phyloP scores from a whole-genome alignment of 37 sponge, comb jelly and placozoan genomes.

The Petrosia ficiformis region DNA sequence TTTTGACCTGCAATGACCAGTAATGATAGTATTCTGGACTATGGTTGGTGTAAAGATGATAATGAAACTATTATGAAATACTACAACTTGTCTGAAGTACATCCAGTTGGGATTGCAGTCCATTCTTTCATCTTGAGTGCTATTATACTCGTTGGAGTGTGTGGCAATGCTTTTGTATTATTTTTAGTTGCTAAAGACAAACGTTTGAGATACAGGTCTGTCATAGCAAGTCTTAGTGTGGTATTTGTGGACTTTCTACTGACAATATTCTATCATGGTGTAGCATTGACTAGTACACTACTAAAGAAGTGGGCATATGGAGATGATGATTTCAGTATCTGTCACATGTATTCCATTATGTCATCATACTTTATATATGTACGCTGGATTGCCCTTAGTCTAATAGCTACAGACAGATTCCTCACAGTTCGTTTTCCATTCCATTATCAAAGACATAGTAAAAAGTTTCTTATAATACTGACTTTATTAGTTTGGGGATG shows the following conservation, averaged over 20 bases:
- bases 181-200: background rate
- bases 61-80: no score
- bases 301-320: background rate
- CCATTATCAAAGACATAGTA: no score
- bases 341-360: background rate
- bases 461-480: no score
- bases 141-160: no score
- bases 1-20: no score
- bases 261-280: background rate
- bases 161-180: background rate
- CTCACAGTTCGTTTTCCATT: background rate
- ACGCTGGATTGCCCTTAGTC: background rate
- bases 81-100: no score
- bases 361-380: background rate
- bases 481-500: no score
- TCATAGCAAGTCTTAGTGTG: background rate
- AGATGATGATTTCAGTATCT: background rate
- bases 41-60: no score
- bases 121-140: no score
- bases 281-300: background rate
- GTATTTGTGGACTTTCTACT: background rate
- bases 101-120: no score
- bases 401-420: background rate
- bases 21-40: no score
- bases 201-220: background rate